A percentile compares a stretch with the other conserved stretches of the same genome.
phyloP scores from a whole-genome alignment of 2,888 invertebrate species.

The Thera britannica region DNA sequence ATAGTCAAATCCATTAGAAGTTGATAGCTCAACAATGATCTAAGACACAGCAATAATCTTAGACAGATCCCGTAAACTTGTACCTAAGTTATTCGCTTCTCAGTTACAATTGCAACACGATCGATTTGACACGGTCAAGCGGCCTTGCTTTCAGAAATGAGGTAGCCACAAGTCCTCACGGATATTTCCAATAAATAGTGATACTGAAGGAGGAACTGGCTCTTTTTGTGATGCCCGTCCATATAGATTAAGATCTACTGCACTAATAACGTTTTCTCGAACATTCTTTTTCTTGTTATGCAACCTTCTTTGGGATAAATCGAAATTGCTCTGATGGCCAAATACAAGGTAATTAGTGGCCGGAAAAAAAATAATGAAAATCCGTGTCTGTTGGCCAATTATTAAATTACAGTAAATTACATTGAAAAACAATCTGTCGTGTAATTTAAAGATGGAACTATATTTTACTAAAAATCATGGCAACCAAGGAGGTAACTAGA shows the following conservation, averaged over 20 bases:
- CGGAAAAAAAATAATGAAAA: too few relatives aligned
- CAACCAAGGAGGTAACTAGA: too few relatives aligned
- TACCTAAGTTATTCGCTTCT: constrained; percentile 39
- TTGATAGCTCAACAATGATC: neutral
- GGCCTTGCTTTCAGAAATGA: constrained; percentile 48
- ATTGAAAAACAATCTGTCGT: too few relatives aligned
- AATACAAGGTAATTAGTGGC: too few relatives aligned
- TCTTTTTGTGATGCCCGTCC: neutral
- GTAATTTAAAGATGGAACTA: too few relatives aligned
- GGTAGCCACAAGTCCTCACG: constrained; percentile 1
- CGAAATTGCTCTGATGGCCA: too few relatives aligned
- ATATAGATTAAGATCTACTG: neutral
- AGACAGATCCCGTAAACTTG: constrained; percentile 22
- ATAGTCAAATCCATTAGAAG: neutral
- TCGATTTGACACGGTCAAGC: constrained; percentile 43
- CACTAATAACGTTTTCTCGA: too few relatives aligned
- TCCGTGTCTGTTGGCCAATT: too few relatives aligned
- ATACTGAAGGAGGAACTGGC: neutral
- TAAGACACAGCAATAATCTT: neutral
- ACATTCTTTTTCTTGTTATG: too few relatives aligned
- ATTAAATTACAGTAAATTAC: too few relatives aligned
- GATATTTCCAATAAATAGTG: neutral
- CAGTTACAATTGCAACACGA: constrained; percentile 45
- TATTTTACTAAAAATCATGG: too few relatives aligned
- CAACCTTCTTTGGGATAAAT: too few relatives aligned